Conservation (phyloP, 1,140 invertebrate genomes). For the Drosophila setifemur region DNA sequence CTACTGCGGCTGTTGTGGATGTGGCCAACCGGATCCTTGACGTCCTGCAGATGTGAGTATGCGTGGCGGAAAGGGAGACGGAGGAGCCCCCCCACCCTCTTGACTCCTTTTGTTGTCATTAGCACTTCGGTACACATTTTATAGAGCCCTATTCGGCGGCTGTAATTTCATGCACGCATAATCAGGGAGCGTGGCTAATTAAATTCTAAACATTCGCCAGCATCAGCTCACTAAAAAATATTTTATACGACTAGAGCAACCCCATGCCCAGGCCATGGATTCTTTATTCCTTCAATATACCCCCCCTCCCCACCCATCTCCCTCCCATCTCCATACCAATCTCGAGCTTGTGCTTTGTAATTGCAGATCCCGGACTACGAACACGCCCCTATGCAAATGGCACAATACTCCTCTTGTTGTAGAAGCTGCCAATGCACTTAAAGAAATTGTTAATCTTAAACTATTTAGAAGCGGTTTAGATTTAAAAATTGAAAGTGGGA, state of each 20-base stretch:
- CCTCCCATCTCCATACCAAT: not conserved
- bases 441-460: not conserved
- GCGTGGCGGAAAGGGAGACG: too few species aligned
- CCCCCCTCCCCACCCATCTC: not conserved
- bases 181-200: conserved; percentile 73
- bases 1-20: not conserved
- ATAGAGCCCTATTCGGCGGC: conserved; percentile 30
- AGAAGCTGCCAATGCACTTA: conserved; percentile 19
- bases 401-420: conserved; percentile 13
- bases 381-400: conserved; percentile 76
- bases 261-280: not conserved
- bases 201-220: conserved; percentile 75
- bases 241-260: conserved; percentile 53
- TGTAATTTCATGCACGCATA: conserved; percentile 68
- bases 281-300: not conserved
- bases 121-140: conserved; percentile 31
- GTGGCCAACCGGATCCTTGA: not conserved
- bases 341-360: conserved; percentile 53
- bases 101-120: conserved; percentile 7
- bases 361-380: conserved; percentile 62
- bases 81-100: too few species aligned
- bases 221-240: conserved; percentile 68
- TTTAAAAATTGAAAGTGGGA: too few species aligned
- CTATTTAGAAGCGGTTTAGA: not conserved
- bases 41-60: conserved; percentile 16